These are phyloP conservation scores for Selene dorsalis DNA, from an alignment of 2,797 vertebrate species.

Conservation along the genomic window DNA sequence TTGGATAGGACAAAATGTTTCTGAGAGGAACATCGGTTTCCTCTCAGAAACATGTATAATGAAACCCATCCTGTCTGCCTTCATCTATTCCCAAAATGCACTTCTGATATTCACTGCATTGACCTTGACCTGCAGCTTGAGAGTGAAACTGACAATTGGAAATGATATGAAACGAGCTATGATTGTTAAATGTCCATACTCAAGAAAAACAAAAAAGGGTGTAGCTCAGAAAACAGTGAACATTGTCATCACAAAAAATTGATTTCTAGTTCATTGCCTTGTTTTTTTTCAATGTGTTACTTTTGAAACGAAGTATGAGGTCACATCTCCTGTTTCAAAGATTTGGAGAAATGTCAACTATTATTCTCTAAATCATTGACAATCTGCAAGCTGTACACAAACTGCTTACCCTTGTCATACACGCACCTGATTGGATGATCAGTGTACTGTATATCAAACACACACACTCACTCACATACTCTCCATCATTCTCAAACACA, in stretches of 20 bases:
- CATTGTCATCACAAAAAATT: not conserved
- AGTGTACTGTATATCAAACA: not conserved
- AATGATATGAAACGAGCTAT: not conserved
- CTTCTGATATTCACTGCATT: not conserved
- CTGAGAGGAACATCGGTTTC: too few species aligned
- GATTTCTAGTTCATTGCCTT: too few species aligned
- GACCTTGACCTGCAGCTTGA: not conserved
- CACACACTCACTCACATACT: not conserved
- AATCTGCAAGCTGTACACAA: not conserved
- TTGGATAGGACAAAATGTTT: too few species aligned
- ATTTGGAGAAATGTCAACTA: not conserved
- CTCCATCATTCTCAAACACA: constrained; percentile 8
- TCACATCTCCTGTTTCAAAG: not conserved
- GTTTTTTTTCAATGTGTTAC: too few species aligned
- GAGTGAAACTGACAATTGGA: not conserved
- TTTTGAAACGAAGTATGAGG: not conserved
- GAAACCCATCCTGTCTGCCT: not conserved
- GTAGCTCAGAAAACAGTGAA: too few species aligned
- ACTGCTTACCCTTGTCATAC: not conserved
- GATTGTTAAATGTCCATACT: not conserved
- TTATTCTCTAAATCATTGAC: not conserved
- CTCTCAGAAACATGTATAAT: not conserved
- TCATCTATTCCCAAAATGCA: not conserved
- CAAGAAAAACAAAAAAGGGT: too few species aligned
- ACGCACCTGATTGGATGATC: not conserved